phyloP scores from a whole-genome alignment of 1,140 invertebrate species.

The Scaptomyza hsui region DNA sequence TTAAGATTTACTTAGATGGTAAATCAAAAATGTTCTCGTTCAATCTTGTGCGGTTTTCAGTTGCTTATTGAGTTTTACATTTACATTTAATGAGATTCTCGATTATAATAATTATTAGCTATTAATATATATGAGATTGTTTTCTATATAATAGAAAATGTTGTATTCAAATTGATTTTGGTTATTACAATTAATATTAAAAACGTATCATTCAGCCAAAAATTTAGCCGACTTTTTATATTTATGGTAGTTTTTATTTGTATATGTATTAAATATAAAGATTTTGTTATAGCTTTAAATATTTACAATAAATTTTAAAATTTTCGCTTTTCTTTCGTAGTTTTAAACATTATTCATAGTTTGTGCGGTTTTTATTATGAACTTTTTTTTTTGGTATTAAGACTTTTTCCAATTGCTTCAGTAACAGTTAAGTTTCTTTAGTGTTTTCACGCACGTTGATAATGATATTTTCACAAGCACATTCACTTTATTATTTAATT shows the following conservation, averaged over 20 bases:
- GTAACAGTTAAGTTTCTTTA: conserved; percentile 30
- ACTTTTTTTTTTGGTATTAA: conserved; percentile 37
- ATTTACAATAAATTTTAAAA: conserved; percentile 53
- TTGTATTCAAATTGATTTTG: conserved; percentile 41
- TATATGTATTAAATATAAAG: conserved; percentile 33
- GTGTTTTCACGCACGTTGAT: conserved; percentile 29
- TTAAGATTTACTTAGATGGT: conserved; percentile 9
- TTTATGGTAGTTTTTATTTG: conserved; percentile 17
- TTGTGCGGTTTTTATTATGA: conserved; percentile 23
- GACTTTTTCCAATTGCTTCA: conserved; percentile 65
- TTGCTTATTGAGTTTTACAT: conserved; percentile 52
- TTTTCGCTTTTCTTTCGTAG: conserved; percentile 11
- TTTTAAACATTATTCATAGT: conserved; percentile 14
- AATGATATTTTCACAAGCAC: conserved; percentile 22
- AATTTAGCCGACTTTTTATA: conserved; percentile 28
- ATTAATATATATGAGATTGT: conserved; percentile 21
- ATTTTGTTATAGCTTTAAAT: conserved; percentile 29
- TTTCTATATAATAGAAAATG: conserved; percentile 69
- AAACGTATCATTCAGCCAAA: conserved; percentile 50
- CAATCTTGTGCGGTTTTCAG: conserved; percentile 69
- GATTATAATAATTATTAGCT: conserved; percentile 10
- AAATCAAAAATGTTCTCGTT: conserved; percentile 30
- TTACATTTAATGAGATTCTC: conserved; percentile 11
- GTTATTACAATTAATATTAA: conserved; percentile 55
- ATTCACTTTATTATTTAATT: conserved; percentile 24